Conservation (phyloP, 2,888 invertebrate species). For the Timema podura region DNA sequence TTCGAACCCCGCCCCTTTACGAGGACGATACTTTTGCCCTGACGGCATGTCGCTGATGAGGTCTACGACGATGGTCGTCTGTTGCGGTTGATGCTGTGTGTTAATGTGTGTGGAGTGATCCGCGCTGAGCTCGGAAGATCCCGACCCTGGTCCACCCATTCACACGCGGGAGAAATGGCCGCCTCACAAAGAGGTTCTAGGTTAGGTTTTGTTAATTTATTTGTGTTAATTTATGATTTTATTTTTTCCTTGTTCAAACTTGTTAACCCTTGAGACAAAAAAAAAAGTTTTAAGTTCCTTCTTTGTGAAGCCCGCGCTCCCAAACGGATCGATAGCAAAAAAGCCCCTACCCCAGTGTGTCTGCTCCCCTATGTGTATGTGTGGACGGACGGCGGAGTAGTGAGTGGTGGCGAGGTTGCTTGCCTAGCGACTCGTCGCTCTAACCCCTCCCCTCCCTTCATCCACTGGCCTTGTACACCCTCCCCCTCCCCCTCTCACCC, state of each 20-base stretch:
- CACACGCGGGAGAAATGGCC: constrained; percentile 22
- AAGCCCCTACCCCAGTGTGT: constrained; percentile 2
- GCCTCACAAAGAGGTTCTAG: too few species aligned
- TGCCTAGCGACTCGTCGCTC: constrained; percentile 4
- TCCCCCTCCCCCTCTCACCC: not conserved
- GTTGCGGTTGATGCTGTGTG: constrained; percentile 10
- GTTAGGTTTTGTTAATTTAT: too few species aligned
- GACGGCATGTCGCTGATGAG: constrained; percentile 13
- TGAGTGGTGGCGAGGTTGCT: too few species aligned
- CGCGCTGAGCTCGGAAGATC: constrained; percentile 27
- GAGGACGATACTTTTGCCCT: constrained; percentile 23
- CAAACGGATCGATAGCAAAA: too few species aligned
- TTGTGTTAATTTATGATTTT: too few species aligned
- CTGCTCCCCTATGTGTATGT: constrained; percentile 6
- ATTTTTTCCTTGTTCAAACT: too few species aligned
- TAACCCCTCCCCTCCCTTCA: not conserved
- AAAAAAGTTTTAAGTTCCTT: too few species aligned
- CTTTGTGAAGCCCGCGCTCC: too few species aligned
- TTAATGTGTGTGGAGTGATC: constrained; percentile 17
- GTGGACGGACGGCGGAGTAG: constrained; percentile 15
- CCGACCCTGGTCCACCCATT: constrained; percentile 29
- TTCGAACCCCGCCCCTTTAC: constrained; percentile 22
- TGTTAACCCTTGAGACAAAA: too few species aligned
- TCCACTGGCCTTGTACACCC: not conserved
- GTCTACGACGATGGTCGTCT: not conserved